Evolutionary conservation across 1,140 invertebrate genomes (phyloP).

Genomic region (Leptinotarsa lineolata): DNA sequence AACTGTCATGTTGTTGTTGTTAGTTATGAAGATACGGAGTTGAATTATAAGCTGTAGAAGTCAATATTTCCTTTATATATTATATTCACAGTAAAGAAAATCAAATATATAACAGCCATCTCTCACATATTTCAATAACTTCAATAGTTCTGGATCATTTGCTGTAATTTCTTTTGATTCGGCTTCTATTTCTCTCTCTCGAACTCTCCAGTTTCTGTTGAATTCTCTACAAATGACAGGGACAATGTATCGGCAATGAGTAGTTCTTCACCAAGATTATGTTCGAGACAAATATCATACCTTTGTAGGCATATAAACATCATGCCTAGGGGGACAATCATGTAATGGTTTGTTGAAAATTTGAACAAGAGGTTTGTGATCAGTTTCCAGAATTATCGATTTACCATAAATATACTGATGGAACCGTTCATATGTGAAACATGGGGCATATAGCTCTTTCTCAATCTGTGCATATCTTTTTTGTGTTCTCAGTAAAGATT

Average conservation of each 20-base stretch:
- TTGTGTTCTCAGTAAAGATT: conserved; percentile 41
- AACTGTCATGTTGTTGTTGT: no score
- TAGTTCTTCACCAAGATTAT: conserved; percentile 51
- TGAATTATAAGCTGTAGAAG: no score
- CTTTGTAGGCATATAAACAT: conserved; percentile 52
- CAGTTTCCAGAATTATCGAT: conserved; percentile 47
- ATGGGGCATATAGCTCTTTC: conserved; percentile 52
- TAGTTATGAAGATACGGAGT: no score
- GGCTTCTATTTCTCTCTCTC: neutral
- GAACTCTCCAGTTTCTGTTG: neutral
- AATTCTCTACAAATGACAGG: neutral
- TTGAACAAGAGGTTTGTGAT: conserved; percentile 52
- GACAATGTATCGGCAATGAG: conserved; percentile 56
- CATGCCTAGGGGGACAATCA: conserved; percentile 38
- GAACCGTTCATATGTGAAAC: conserved; percentile 34
- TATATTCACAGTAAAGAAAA: no score
- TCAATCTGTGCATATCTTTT: conserved; percentile 55
- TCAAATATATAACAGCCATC: no score
- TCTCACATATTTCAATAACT: neutral
- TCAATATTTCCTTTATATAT: no score
- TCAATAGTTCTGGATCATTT: neutral
- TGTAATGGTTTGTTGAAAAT: conserved; percentile 53
- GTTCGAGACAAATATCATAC: conserved; percentile 55
- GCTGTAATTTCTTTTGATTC: neutral
- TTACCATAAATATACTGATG: conserved; percentile 38